Evolutionary conservation across 2,888 invertebrate genomes (phyloP).

Genomic region (Dysmachus trigonus): DNA sequence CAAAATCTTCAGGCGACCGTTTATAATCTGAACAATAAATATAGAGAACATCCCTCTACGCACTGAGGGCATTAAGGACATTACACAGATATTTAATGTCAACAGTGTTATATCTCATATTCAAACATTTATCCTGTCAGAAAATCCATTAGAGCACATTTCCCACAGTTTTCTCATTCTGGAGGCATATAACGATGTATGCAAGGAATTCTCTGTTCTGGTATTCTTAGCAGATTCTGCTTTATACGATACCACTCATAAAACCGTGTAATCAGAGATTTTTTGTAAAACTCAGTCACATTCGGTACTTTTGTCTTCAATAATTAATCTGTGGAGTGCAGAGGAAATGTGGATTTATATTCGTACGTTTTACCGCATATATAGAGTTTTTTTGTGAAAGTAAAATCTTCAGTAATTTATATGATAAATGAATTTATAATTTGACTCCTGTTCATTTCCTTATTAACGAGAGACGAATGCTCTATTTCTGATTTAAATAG

Average conservation of each 20-base stretch:
- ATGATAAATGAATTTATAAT: constrained; percentile 13
- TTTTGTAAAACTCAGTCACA: constrained; percentile 25
- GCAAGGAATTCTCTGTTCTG: constrained; percentile 6
- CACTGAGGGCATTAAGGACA: constrained; percentile 45
- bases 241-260: constrained; percentile 7
- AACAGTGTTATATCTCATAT: constrained; percentile 50
- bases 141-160: constrained; percentile 51
- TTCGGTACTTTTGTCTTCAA: constrained; percentile 14
- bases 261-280: constrained; percentile 32
- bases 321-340: constrained; percentile 1
- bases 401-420: background rate
- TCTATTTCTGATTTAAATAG: background rate
- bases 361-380: background rate
- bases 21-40: constrained; percentile 48
- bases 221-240: background rate
- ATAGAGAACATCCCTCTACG: constrained; percentile 38
- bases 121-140: constrained; percentile 51
- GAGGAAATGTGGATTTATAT: background rate
- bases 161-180: constrained; percentile 21
- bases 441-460: background rate
- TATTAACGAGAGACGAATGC: background rate
- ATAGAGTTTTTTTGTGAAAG: background rate
- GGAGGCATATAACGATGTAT: constrained; percentile 2
- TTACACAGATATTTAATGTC: constrained; percentile 49
- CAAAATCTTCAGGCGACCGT: constrained; percentile 37